Evolutionary conservation across 2,888 invertebrate species (phyloP), one percentile per base, ranked within the genome.

Genomic region (Stomorhina lunata): DNA sequence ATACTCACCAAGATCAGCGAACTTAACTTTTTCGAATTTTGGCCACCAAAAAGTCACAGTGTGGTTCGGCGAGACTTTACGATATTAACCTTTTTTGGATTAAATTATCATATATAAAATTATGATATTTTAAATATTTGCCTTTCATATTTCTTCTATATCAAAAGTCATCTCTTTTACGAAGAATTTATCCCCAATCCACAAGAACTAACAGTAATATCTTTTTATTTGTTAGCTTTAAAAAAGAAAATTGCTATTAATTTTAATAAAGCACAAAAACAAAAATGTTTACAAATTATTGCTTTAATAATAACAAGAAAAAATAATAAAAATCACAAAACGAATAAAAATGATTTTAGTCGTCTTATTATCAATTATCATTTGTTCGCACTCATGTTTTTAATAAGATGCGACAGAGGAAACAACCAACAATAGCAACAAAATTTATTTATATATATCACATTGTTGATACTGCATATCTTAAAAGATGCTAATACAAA

Each of bases 331-430:
- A 63, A 45, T 15, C 3, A 32, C 27, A 48, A 29, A 45, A 32
- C 9, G 27, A 20, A 40, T 40, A 55, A 27, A 53, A 68, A 53
- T 50, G 0, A 53, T 40, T 55, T 17, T 71, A 20, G 6, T 50
- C 48, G 22, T 48, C 37, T 7, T 69, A 40, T 88, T 88, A 88
- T 88, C 87, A 88, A 88, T 87, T 86, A 87, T 86, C 84, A 85
- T 87, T 87, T 87, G 86, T 86, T 85, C 84, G 53, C 84, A 82
- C 83, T 84, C 71, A 76, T 84, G 81, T 84, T 80, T 80, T 84
- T 57, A 80, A 78, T 82, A 80, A 81, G 63, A 81, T 48, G 72
- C 53, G 80, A 85, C 75, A 66, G 77, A 27, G 27, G 5, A 85
- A 76, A 84, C 82, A 86, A 63, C 81, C 81, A 86, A 84, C 84